Base-by-base conservation (phyloP, 2,797 vertebrate genomes). In the Chloroceryle inda region DNA sequence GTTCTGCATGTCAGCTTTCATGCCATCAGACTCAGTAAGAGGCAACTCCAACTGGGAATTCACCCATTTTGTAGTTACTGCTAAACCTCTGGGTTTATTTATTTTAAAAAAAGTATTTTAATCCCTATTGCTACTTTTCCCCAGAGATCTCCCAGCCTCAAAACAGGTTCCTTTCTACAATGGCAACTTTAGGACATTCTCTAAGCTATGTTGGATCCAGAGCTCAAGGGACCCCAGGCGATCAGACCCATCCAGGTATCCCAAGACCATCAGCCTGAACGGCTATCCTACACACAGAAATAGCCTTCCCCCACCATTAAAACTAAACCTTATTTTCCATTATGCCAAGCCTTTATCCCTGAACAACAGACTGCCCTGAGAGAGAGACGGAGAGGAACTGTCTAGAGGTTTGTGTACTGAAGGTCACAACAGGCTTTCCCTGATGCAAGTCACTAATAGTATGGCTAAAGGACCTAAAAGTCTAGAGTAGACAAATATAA, bases 391-490 rank as follows among this genome's bases (percentile, higher is more conserved):
- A 93, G 80, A 74, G 42, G 59, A 47, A 26, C 58, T 40, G 16
- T 44, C 82, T 50, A 52, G 85, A 79, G 82, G 44, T 56, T 89
- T 88, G 61, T 40, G 55, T 35, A 67, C 33, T 76, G 31, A 78
- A 88, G 62, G 85, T 86, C 85, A 92, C 83, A 90, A 83, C 85
- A 81, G 73, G 69, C 53, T 79, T 75, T 49, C 50, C n/a, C 56
- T 82, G 74, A 84, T 0, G 0, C 29, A 75, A 90, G 58, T 85
- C 85, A 73, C 83, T 88, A 92, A 93, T 72, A 82, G 69, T 37
- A 66, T 22, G 52, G 52, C 88, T 89, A 78, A 88, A 82, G 22
- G 55, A 66, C 71, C 84, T 35, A 72, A 45, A 93, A 94, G 73
- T 88, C 88, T 74, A 40, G 86, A 84, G 56, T 49, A 66, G 69